These are phyloP conservation scores for Phoeniculus purpureus DNA, from an alignment of 2,797 vertebrate species.

Conservation along the genomic window DNA sequence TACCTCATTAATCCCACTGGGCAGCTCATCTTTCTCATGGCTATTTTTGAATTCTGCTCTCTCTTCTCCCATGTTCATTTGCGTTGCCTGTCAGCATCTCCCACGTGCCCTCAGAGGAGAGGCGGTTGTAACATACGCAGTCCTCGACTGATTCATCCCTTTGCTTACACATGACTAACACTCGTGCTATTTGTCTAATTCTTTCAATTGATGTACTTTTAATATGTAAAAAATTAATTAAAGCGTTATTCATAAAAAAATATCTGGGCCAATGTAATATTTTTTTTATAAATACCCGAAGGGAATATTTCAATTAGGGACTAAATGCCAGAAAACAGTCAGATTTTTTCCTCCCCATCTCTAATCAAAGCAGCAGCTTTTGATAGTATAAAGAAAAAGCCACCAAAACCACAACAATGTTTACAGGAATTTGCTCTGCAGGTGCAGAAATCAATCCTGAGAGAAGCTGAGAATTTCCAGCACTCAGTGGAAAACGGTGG, in stretches of 20 bases:
- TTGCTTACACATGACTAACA: constrained; percentile 33
- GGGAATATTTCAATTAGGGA: constrained; percentile 60
- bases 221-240: constrained; percentile 73
- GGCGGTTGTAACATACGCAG: background rate
- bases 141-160: constrained; percentile 49
- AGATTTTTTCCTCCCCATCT: background rate
- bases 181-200: constrained; percentile 57
- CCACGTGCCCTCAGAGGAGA: background rate
- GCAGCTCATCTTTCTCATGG: background rate
- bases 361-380: constrained; percentile 52
- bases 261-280: constrained; percentile 54
- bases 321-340: constrained; percentile 38
- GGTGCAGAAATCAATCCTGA: constrained; percentile 41
- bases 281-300: constrained; percentile 57
- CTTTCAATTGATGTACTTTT: constrained; percentile 32
- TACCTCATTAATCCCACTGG: background rate
- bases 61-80: constrained; percentile 33
- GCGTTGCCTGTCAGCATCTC: constrained; percentile 42
- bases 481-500: background rate
- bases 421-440: background rate
- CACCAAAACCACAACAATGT: constrained; percentile 50
- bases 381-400: constrained; percentile 37
- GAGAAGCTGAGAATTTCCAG: constrained; percentile 23
- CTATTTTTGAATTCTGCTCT: background rate
- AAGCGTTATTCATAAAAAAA: constrained; percentile 66